Evolutionary conservation across 2,888 invertebrate genomes (phyloP), one percentile per base, ranked within the genome.

Genomic region (Ceramica pisi): DNA sequence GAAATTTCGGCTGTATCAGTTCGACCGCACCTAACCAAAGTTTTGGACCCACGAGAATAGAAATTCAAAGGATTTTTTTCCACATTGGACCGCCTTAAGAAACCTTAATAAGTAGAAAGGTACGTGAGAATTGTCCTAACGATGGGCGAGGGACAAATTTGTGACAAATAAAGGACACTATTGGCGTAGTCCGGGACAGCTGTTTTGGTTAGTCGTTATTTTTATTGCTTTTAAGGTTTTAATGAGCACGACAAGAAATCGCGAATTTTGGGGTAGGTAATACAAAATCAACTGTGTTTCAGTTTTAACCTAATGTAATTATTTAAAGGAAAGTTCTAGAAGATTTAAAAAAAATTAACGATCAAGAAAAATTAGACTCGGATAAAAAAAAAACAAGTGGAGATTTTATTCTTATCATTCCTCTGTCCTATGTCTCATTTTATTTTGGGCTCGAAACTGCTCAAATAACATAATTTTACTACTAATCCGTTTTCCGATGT

Each of bases 51-150:
- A 21, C 57, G 63, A 55, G 75, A 64, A 71, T 68, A 48, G 78
- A 80, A 78, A 85, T 75, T 64, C 57, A 83, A 85, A 75, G 65
- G 68, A 65, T 67, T 63, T 82, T 75, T 84, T 73, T 83, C 60
- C 57, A 69, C 67, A 67, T 61, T 50, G 68, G 60, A 51, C 74
- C 63, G 51, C 59, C 53, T 23, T 68, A 73, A 80, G 69, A 63
- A 68, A 64, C 79, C 62, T 82, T 83, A 81, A 85, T 84, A 84
- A 83, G 77, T 78, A 73, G 78, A 69, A 74, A 85, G 83, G 74
- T 81, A 81, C 84, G 84, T 84, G 84, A 85, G 75, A 84, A 84
- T 78, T 61, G 78, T 83, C 64, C 50, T 70, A 85, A 84, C 69
- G 73, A 77, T 72, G 66, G 67, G 38, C 59, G 16, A 75, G 78